Percentiles rank a stretch among this genome's conserved stretches.
These are phyloP conservation scores for Coronaproctus castanopsis DNA, from an alignment of 2,888 invertebrate genomes.

Conservation along the genomic window DNA sequence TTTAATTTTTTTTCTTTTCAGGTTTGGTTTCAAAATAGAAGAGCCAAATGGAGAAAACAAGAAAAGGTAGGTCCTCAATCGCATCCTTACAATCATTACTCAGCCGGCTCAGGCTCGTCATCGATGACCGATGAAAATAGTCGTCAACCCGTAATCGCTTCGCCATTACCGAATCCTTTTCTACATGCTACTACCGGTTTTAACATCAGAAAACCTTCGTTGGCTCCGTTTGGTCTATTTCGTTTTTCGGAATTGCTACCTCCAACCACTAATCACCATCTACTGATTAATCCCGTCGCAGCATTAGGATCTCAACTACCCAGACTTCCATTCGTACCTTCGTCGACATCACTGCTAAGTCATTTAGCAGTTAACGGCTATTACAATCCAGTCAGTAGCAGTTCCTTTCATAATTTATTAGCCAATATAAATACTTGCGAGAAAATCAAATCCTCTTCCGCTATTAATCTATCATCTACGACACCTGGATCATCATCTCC, in stretches of 20 bases:
- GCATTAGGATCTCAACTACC: conserved; percentile 25
- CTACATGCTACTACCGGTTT: conserved; percentile 43
- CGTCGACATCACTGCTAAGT: conserved; percentile 41
- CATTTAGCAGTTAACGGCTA: conserved; percentile 30
- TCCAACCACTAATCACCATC: conserved; percentile 33
- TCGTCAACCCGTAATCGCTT: conserved; percentile 39
- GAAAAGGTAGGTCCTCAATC: conserved; percentile 80
- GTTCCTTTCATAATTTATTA: conserved; percentile 63
- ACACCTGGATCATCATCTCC: conserved; percentile 23
- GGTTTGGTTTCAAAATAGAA: conserved; percentile 86
- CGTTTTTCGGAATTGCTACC: conserved; percentile 40
- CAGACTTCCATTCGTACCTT: conserved; percentile 33
- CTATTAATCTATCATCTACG: conserved; percentile 32
- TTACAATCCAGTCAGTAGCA: conserved; percentile 29
- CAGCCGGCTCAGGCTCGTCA: conserved; percentile 38
- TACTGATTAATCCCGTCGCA: conserved; percentile 1
- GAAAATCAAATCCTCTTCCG: conserved; percentile 25
- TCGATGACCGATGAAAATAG: conserved; percentile 39
- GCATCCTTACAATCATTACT: conserved; percentile 73
- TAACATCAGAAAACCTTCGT: conserved; percentile 45
- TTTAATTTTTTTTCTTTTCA: conserved; percentile 30
- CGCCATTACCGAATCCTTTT: conserved; percentile 63
- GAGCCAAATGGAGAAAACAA: conserved; percentile 83
- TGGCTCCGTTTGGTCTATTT: conserved; percentile 56
- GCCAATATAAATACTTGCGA: conserved; percentile 53